Conservation (phyloP, 2,113 vertebrate genomes). For the Mustelus asterias region DNA sequence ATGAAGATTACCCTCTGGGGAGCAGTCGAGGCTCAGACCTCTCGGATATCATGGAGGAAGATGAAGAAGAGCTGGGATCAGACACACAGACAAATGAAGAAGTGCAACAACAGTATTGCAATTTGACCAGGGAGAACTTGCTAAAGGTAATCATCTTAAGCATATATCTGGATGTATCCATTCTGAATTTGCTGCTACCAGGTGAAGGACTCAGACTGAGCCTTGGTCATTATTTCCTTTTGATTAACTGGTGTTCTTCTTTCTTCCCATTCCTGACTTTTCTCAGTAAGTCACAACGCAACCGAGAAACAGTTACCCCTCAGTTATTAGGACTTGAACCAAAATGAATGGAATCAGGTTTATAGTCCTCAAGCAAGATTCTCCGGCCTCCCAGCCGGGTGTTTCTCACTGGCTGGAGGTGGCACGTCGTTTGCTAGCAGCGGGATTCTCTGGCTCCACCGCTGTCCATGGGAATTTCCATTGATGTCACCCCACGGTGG, state of each 20-base stretch:
- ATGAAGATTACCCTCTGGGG: slow-evolving; percentile 66
- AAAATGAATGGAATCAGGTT: neutral
- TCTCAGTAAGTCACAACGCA: neutral
- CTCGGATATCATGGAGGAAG: slow-evolving; percentile 93
- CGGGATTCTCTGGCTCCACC: too few relatives aligned
- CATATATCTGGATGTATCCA: neutral
- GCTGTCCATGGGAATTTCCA: too few relatives aligned
- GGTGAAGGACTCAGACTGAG: neutral
- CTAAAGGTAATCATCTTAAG: slow-evolving; percentile 61
- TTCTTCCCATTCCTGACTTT: neutral
- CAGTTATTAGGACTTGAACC: neutral
- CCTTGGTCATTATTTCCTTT: neutral
- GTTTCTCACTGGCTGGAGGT: too few relatives aligned
- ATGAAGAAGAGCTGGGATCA: slow-evolving; percentile 80
- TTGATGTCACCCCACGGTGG: too few relatives aligned
- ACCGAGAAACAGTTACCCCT: neutral
- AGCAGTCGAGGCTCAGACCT: slow-evolving; percentile 82
- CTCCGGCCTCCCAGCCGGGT: too few relatives aligned
- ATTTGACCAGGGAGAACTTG: slow-evolving; percentile 43
- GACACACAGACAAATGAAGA: slow-evolving; percentile 48
- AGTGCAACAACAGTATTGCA: slow-evolving; percentile 49
- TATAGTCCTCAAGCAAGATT: neutral
- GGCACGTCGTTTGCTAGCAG: too few relatives aligned
- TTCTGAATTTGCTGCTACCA: neutral
- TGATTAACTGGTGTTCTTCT: neutral